A percentile compares a stretch with the other conserved stretches of the same genome.
Conservation (phyloP, 1,140 invertebrate species). For the Eriocheir sinensis region DNA sequence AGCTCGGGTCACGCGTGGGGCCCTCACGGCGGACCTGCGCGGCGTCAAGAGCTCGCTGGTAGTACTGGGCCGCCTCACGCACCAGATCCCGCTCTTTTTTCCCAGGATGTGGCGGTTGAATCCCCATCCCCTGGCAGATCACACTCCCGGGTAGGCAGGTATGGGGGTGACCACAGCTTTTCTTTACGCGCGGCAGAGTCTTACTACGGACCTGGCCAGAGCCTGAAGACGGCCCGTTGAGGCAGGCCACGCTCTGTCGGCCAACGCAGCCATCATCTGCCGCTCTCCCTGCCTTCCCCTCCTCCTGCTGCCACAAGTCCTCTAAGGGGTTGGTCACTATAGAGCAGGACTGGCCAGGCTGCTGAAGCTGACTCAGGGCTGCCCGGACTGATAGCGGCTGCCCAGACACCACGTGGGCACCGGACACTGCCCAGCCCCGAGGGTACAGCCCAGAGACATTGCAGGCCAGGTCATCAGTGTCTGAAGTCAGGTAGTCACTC, state of each 20-base stretch:
- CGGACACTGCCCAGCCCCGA: slow-evolving; percentile 72
- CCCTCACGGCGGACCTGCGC: slow-evolving; percentile 58
- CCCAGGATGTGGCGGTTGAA: slow-evolving; percentile 38
- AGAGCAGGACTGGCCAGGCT: slow-evolving; percentile 40
- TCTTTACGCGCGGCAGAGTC: slow-evolving; percentile 46
- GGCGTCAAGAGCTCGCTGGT: slow-evolving; percentile 54
- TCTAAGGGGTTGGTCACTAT: slow-evolving; percentile 69
- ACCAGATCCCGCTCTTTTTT: slow-evolving; percentile 63
- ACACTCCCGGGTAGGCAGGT: slow-evolving; percentile 42
- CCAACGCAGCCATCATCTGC: not conserved
- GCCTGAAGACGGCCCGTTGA: slow-evolving; percentile 40
- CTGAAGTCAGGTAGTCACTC: slow-evolving; percentile 71
- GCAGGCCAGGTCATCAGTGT: slow-evolving; percentile 65
- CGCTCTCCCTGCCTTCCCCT: slow-evolving; percentile 3
- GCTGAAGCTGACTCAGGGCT: slow-evolving; percentile 40
- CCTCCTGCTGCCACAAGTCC: slow-evolving; percentile 65
- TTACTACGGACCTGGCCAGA: slow-evolving; percentile 23
- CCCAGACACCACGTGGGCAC: slow-evolving; percentile 55
- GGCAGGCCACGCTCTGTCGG: slow-evolving; percentile 33
- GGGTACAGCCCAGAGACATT: slow-evolving; percentile 64
- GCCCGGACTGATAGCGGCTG: slow-evolving; percentile 69
- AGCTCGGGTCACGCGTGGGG: slow-evolving; percentile 53
- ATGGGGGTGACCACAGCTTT: slow-evolving; percentile 42
- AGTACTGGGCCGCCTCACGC: slow-evolving; percentile 67
- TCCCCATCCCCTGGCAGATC: slow-evolving; percentile 38